Conservation (phyloP, 2,797 vertebrate genomes). For the Phalanger gymnotis region DNA sequence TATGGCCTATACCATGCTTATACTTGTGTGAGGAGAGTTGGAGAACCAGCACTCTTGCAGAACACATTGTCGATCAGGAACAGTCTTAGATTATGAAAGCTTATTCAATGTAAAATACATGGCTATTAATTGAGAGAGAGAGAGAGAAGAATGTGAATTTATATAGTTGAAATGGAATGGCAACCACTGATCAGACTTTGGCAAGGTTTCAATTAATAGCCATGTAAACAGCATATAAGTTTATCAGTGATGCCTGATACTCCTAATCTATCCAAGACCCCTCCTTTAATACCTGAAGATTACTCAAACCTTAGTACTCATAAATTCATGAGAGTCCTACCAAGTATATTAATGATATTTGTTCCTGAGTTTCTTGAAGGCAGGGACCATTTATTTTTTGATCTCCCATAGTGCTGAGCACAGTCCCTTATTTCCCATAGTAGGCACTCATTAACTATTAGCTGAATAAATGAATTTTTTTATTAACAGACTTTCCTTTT, state of each 20-base stretch:
- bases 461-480: constrained; percentile 18
- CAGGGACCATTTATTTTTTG: background rate
- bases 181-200: too few relatives aligned
- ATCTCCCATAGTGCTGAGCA: background rate
- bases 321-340: too few relatives aligned
- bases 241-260: too few relatives aligned
- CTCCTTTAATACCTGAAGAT: too few relatives aligned
- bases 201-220: too few relatives aligned
- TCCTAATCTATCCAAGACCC: too few relatives aligned
- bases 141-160: too few relatives aligned
- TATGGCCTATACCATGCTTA: background rate
- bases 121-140: too few relatives aligned
- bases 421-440: background rate
- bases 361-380: background rate
- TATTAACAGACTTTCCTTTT: constrained; percentile 17
- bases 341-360: background rate
- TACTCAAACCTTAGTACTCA: too few relatives aligned
- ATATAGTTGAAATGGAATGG: too few relatives aligned
- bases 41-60: background rate
- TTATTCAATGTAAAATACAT: background rate
- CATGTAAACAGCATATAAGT: too few relatives aligned
- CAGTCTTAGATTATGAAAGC: background rate
- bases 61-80: background rate
- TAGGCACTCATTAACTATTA: background rate
- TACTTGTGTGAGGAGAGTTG: constrained; percentile 36